A percentile compares a stretch with the other conserved stretches of the same genome.
Conservation (phyloP, 2,888 invertebrate genomes). For the Hirtodrosophila trivittata region DNA sequence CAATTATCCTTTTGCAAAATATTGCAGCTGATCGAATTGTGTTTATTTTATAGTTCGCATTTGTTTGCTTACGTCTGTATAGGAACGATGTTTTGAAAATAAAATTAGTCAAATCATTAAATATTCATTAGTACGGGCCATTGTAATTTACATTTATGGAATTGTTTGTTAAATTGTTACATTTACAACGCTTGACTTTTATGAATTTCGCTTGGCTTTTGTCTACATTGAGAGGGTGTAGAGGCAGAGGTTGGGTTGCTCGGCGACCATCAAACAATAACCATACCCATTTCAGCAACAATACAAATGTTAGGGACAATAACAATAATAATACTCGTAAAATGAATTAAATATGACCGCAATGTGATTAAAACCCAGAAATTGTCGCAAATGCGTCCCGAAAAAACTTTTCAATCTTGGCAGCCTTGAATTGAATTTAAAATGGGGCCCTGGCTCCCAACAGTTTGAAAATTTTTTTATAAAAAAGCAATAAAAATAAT, state of each 20-base stretch:
- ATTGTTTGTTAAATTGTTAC: constrained; percentile 79
- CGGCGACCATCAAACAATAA: constrained; percentile 50
- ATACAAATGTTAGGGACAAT: constrained; percentile 38
- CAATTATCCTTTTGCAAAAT: no score
- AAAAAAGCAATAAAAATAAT: constrained; percentile 5
- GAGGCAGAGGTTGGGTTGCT: neutral
- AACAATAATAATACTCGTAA: constrained; percentile 73
- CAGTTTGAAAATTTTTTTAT: neutral
- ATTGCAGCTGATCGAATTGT: no score
- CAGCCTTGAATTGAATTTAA: constrained; percentile 69
- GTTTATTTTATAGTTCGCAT: no score
- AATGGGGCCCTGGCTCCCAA: constrained; percentile 53
- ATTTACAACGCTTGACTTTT: constrained; percentile 45
- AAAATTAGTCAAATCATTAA: constrained; percentile 78
- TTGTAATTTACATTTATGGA: constrained; percentile 80
- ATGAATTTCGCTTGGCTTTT: constrained; percentile 49
- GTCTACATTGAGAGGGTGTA: no score
- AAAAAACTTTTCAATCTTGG: constrained; percentile 49
- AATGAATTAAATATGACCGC: constrained; percentile 79
- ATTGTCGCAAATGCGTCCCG: constrained; percentile 60
- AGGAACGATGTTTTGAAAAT: constrained; percentile 63
- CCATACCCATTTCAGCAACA: constrained; percentile 37
- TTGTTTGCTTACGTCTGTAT: constrained; percentile 31
- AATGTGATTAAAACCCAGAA: constrained; percentile 73
- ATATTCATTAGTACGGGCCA: constrained; percentile 73